Conservation (phyloP, 2,888 invertebrate species). For the Iphiclides podalirius region DNA sequence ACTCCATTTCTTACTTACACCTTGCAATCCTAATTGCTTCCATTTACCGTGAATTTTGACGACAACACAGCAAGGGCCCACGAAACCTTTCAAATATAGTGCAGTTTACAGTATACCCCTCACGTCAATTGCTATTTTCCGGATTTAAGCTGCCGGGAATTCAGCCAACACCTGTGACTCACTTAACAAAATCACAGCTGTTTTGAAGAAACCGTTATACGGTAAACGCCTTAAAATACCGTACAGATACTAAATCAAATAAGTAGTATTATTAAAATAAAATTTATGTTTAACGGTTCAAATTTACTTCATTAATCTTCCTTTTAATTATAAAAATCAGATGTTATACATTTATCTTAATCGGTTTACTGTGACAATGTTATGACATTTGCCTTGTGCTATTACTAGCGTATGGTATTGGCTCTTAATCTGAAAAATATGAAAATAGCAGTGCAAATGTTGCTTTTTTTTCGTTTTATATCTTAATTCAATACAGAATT, state of each 20-base stretch:
- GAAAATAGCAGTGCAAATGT: too few relatives aligned
- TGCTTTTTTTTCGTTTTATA: too few relatives aligned
- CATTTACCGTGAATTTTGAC: conserved; percentile 72
- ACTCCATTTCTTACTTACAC: conserved; percentile 72
- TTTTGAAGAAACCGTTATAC: conserved; percentile 37
- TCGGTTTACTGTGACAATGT: too few relatives aligned
- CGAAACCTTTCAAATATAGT: conserved; percentile 66
- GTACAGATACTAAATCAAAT: too few relatives aligned
- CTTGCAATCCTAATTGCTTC: conserved; percentile 72
- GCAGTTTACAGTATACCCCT: conserved; percentile 63
- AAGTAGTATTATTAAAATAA: too few relatives aligned
- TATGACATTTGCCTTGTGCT: too few relatives aligned
- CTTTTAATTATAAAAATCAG: too few relatives aligned
- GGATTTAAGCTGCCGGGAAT: conserved; percentile 58
- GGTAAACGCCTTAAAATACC: background rate
- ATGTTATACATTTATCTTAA: too few relatives aligned
- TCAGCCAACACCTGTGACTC: conserved; percentile 56
- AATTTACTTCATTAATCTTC: too few relatives aligned
- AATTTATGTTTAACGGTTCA: too few relatives aligned
- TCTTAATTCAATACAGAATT: background rate
- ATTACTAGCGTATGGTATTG: too few relatives aligned
- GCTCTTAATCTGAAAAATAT: too few relatives aligned
- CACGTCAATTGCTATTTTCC: conserved; percentile 71
- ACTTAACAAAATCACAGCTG: conserved; percentile 58
- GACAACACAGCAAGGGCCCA: conserved; percentile 62